Percentiles rank a stretch among this genome's conserved stretches.
These are phyloP conservation scores for Channa maculata DNA, from an alignment of 2,113 vertebrate species.

Conservation along the genomic window DNA sequence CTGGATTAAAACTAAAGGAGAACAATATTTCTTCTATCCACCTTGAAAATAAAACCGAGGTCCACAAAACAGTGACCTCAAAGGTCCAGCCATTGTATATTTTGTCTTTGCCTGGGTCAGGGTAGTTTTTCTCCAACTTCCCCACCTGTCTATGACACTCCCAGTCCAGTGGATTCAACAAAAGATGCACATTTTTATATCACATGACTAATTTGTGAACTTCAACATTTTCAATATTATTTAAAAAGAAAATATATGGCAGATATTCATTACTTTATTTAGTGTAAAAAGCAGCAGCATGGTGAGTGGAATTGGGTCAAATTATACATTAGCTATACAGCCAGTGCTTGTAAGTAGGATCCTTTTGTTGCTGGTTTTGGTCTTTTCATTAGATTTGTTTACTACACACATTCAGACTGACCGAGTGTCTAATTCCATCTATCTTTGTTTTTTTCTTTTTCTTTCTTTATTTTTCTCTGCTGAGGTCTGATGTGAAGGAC, in stretches of 20 bases:
- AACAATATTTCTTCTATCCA: too few species aligned
- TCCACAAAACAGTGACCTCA: too few species aligned
- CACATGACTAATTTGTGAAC: not conserved
- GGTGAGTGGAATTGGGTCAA: not conserved
- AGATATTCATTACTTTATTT: not conserved
- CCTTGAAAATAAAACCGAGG: too few species aligned
- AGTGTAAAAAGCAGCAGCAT: not conserved
- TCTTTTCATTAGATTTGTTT: slow-evolving; percentile 9
- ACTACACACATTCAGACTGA: not conserved
- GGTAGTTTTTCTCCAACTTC: not conserved
- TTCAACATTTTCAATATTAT: too few species aligned
- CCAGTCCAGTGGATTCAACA: not conserved
- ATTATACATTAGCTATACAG: not conserved
- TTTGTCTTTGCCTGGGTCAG: too few species aligned
- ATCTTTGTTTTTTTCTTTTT: slow-evolving; percentile 29
- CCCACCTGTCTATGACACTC: not conserved
- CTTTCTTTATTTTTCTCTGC: not conserved
- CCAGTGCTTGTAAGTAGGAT: not conserved
- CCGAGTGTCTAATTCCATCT: slow-evolving; percentile 26
- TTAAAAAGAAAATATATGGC: not conserved
- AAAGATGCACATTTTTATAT: not conserved
- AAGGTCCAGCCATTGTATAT: too few species aligned
- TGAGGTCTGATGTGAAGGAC: slow-evolving; percentile 38
- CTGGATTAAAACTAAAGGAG: too few species aligned
- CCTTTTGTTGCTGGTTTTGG: too few species aligned